These are phyloP conservation scores for Myotis pilosus DNA, from an alignment of 2,797 vertebrate species.

Conservation along the genomic window DNA sequence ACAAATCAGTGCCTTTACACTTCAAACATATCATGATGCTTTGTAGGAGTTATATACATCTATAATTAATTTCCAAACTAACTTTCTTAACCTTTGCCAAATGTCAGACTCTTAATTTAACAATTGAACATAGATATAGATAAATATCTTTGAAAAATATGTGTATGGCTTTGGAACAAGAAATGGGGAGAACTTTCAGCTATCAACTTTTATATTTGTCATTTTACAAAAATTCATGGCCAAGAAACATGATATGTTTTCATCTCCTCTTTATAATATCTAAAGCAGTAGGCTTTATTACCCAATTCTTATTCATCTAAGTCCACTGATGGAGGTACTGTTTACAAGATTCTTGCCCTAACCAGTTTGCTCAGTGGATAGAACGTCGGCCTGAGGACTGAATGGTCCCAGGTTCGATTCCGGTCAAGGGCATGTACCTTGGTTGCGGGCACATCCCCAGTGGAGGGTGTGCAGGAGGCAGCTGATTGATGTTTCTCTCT, in stretches of 20 bases:
- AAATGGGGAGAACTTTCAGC: background rate
- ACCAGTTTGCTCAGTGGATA: no score
- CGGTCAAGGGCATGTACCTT: no score
- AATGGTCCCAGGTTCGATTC: no score
- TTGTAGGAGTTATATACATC: background rate
- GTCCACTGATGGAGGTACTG: background rate
- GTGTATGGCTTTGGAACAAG: background rate
- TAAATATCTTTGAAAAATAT: background rate
- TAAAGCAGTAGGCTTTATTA: background rate
- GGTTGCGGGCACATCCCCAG: no score
- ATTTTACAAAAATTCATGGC: background rate
- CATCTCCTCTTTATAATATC: background rate
- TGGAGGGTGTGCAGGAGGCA: no score
- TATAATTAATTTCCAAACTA: background rate
- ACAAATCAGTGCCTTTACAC: background rate
- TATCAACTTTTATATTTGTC: background rate
- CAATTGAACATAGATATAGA: background rate
- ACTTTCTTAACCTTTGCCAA: background rate
- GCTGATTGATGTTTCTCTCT: no score
- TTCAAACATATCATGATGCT: background rate
- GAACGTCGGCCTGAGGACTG: no score
- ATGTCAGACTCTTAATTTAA: background rate
- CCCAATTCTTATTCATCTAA: background rate
- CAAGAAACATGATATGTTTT: background rate
- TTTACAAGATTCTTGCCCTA: background rate